These are phyloP conservation scores for Drosophila imparisetae DNA, from an alignment of 2,888 invertebrate species.

Conservation along the genomic window DNA sequence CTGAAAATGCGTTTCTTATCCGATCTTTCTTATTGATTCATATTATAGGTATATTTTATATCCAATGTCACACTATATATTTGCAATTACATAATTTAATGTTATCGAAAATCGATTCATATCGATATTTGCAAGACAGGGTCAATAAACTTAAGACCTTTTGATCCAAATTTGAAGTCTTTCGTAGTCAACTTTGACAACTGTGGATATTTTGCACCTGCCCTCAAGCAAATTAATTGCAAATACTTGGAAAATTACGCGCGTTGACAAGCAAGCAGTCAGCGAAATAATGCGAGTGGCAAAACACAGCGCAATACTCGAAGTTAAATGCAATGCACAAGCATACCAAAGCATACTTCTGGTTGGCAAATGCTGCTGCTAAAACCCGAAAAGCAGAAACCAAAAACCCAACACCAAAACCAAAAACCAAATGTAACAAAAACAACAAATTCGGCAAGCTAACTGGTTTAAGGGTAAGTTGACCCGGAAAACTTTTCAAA, in stretches of 20 bases:
- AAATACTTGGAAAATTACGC: conserved; percentile 11
- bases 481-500: conserved; percentile 36
- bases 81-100: background rate
- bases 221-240: conserved; percentile 21
- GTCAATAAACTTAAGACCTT: background rate
- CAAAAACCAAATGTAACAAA: conserved; percentile 23
- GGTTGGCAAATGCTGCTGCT: conserved; percentile 28
- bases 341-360: conserved; percentile 30
- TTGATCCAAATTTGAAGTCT: background rate
- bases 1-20: background rate
- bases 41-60: too few species aligned
- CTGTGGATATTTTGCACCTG: conserved; percentile 16
- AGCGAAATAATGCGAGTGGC: conserved; percentile 34
- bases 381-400: conserved; percentile 12
- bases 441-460: conserved; percentile 34
- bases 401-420: conserved; percentile 16
- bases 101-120: background rate
- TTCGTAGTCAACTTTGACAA: background rate
- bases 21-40: too few species aligned
- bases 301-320: conserved; percentile 27
- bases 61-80: background rate
- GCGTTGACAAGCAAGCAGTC: conserved; percentile 2
- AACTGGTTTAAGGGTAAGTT: conserved; percentile 34
- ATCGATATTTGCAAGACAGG: background rate
- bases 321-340: conserved; percentile 51